Percentiles rank a stretch among this genome's conserved stretches.
These are phyloP conservation scores for Sakesphorus luctuosus DNA, from an alignment of 2,113 vertebrate species.

Conservation along the genomic window DNA sequence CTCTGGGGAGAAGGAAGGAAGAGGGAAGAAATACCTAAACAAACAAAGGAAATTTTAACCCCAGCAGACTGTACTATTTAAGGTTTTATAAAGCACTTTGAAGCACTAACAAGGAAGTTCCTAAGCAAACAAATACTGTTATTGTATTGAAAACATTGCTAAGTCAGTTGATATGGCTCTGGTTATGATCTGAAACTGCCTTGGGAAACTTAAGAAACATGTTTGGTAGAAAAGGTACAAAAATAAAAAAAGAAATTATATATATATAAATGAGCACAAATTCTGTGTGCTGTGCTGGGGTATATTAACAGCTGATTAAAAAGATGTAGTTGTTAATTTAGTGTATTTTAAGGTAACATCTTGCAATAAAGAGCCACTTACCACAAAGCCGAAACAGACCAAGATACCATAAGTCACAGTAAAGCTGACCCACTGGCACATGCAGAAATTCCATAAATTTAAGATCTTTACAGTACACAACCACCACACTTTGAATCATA, in stretches of 20 bases:
- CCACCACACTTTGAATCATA: background rate
- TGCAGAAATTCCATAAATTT: background rate
- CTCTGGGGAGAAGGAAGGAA: background rate
- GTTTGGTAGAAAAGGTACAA: background rate
- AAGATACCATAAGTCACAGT: background rate
- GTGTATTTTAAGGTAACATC: background rate
- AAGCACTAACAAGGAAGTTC: slow-evolving; percentile 30
- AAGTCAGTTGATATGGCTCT: background rate
- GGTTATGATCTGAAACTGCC: background rate
- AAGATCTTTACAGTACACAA: background rate
- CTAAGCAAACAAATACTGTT: slow-evolving; percentile 1
- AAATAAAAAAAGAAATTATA: background rate
- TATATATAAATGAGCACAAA: background rate
- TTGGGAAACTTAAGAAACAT: background rate
- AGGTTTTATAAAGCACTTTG: background rate
- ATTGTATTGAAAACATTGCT: background rate
- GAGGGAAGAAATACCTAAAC: background rate
- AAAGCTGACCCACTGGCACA: background rate
- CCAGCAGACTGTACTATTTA: slow-evolving; percentile 1
- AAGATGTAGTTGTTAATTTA: background rate
- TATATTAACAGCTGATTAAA: background rate
- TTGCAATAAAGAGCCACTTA: background rate
- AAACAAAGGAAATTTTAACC: slow-evolving; percentile 48
- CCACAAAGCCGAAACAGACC: background rate
- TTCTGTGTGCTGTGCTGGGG: background rate